Percentiles rank a stretch among this genome's conserved stretches.
Conservation (phyloP, 2,113 vertebrate genomes). For the Lanius ludovicianus region DNA sequence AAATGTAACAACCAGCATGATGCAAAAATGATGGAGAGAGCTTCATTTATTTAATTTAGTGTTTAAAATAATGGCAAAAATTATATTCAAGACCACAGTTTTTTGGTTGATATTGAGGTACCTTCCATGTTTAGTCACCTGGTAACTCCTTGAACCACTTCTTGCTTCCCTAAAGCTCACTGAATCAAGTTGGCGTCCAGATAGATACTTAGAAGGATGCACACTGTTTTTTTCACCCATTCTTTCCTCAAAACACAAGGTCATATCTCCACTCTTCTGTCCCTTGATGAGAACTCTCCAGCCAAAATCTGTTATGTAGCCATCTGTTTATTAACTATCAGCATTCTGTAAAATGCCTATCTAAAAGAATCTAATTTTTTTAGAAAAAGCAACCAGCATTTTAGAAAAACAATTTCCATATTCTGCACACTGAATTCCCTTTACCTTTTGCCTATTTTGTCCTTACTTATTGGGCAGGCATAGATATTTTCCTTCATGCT, state of each 20-base stretch:
- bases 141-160: neutral
- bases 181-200: neutral
- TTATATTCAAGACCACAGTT: neutral
- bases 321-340: constrained; percentile 48
- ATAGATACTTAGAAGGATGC: neutral
- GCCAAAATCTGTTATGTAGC: neutral
- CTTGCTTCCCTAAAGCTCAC: neutral
- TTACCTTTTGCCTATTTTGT: neutral
- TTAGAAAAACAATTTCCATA: neutral
- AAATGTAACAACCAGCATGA: neutral
- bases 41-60: neutral
- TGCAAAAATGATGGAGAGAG: neutral
- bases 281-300: neutral
- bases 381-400: neutral
- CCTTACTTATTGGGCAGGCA: neutral
- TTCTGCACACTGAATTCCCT: neutral
- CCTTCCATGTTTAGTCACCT: neutral
- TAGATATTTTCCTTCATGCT: neutral
- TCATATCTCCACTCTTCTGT: neutral
- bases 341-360: neutral
- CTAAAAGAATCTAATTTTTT: neutral
- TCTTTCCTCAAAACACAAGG: constrained; percentile 10
- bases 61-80: neutral
- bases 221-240: neutral
- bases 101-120: neutral